Evolutionary conservation across 2,888 invertebrate species (phyloP), one percentile per base, ranked within the genome.

Genomic region (Drosophila phalerata): DNA sequence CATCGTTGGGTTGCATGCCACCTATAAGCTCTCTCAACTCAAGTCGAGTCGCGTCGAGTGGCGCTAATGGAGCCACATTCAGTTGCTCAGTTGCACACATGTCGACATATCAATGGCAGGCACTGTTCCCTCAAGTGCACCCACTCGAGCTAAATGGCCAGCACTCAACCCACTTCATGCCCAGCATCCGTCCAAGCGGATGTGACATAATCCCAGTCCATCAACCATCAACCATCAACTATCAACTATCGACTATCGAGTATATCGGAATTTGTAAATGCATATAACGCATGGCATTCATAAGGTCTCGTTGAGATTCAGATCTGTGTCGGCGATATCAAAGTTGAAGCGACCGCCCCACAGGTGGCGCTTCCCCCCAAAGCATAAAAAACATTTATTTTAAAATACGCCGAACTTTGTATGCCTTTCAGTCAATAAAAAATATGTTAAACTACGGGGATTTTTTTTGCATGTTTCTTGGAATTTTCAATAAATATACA

Each of bases 281-380:
- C 82, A 83, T 85, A 69, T 58, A 87, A 60, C 85, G 87, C 67
- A 68, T 72, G 74, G 77, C 87, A 83, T 81, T 87, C 79, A 83
- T 87, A 19, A 61, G 73, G 61, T 70, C 68, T 56, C 40, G 34
- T 17, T 25, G 52, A 62, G 62, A 43, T 55, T 43, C 61, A 83
- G 87, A 83, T 83, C 77, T 85, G 66, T 83, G 83, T 81, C 83
- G 83, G 85, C 77, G 77, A 87, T 83, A 85, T 83, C 87, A 83
- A 87, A 85, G 85, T 32, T 45, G n/a, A 22, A 30, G 43, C 53
- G 52, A 52, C 56, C 72, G 61, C 82, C 87, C 87, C 87, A 85
- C 83, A 83, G 83, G 87, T 83, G 83, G 83, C 83, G 85, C 83
- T 71, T 69, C 58, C 51, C 73, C 15, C 6, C 15, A 40, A 58